Conservation (phyloP, 1,140 invertebrate species). For the Nautilus pompilius region DNA sequence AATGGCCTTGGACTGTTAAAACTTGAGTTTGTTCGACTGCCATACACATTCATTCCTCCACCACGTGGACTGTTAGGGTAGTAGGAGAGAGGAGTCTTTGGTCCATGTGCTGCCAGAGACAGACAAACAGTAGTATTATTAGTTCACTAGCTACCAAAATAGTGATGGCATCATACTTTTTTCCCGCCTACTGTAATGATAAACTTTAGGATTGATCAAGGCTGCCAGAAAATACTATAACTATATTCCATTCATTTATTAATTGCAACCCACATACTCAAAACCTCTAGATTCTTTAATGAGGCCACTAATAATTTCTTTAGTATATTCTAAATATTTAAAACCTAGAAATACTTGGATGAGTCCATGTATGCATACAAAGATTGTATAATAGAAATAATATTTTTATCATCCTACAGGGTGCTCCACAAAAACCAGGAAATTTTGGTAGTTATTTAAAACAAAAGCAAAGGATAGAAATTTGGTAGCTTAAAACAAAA, state of each 20-base stretch:
- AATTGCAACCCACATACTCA: neutral
- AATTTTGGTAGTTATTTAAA: too few relatives aligned
- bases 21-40: neutral
- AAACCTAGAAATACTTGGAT: too few relatives aligned
- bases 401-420: too few relatives aligned
- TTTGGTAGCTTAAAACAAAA: too few relatives aligned
- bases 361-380: too few relatives aligned
- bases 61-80: neutral
- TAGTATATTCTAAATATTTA: too few relatives aligned
- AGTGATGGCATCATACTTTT: neutral
- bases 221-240: neutral
- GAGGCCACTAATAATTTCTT: too few relatives aligned
- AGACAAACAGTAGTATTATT: neutral
- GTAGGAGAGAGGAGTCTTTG: neutral
- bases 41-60: neutral
- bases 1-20: slow-evolving; percentile 5
- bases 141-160: neutral
- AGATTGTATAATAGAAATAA: too few relatives aligned
- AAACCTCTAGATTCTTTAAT: too few relatives aligned
- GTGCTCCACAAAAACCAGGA: too few relatives aligned
- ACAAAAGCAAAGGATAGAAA: too few relatives aligned
- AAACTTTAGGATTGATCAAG: neutral
- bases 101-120: neutral
- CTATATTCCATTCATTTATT: neutral
- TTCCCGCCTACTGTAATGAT: neutral